These are phyloP conservation scores for Eupithecia subumbrata DNA, from an alignment of 2,888 invertebrate genomes.

Conservation along the genomic window DNA sequence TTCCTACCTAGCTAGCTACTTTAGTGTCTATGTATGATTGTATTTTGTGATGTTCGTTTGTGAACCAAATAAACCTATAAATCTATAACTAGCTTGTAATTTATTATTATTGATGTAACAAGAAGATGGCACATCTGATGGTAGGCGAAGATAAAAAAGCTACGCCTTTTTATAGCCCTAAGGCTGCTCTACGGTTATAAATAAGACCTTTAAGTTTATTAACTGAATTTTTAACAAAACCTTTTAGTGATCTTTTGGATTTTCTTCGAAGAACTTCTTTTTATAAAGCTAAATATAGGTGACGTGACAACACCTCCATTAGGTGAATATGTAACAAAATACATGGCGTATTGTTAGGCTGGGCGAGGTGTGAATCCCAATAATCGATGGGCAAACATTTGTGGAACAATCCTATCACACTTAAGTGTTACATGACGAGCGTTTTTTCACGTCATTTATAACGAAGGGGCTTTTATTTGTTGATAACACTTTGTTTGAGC, in stretches of 20 bases:
- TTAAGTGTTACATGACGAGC: conserved; percentile 11
- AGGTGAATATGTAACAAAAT: conserved; percentile 43
- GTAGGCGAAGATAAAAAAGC: too few relatives aligned
- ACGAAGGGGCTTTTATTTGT: not conserved
- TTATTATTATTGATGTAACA: too few relatives aligned
- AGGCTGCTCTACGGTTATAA: not conserved
- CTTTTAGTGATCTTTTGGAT: not conserved
- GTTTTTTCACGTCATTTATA: conserved; percentile 10
- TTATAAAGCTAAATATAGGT: not conserved
- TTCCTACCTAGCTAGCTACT: too few relatives aligned
- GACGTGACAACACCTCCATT: conserved; percentile 42
- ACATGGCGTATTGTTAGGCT: conserved; percentile 45
- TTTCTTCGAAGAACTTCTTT: not conserved
- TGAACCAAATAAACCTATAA: too few relatives aligned
- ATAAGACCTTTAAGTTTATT: not conserved
- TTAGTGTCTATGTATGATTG: too few relatives aligned
- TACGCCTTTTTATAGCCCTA: not conserved
- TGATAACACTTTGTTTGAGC: not conserved
- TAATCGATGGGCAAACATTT: conserved; percentile 55
- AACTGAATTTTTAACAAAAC: not conserved
- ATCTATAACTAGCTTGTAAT: too few relatives aligned
- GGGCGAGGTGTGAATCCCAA: conserved; percentile 47
- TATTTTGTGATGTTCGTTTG: too few relatives aligned
- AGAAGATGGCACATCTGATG: too few relatives aligned
- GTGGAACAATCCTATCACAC: conserved; percentile 27